These are phyloP conservation scores for Australoheros scitulus DNA, from an alignment of 2,113 vertebrate genomes.

Conservation along the genomic window DNA sequence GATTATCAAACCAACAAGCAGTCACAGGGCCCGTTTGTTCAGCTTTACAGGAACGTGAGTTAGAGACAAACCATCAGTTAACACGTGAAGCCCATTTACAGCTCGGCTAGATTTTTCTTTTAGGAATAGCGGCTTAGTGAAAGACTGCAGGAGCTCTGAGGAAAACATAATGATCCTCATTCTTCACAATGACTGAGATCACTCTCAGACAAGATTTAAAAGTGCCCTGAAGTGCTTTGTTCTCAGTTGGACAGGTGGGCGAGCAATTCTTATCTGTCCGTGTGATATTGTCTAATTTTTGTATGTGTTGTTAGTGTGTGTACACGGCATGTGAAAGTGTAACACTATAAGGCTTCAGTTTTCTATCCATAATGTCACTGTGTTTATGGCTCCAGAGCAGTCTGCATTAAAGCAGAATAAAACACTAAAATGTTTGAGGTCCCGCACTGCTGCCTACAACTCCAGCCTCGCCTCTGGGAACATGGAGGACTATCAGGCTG, in stretches of 20 bases:
- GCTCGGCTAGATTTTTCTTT: conserved; percentile 14
- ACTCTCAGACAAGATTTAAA: conserved; percentile 17
- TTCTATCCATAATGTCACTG: background rate
- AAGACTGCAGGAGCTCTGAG: conserved; percentile 26
- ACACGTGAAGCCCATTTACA: conserved; percentile 35
- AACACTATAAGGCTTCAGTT: background rate
- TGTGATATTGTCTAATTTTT: conserved; percentile 13
- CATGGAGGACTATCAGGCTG: no score
- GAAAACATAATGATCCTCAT: conserved; percentile 32
- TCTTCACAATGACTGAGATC: conserved; percentile 33
- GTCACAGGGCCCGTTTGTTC: conserved; percentile 40
- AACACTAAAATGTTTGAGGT: background rate
- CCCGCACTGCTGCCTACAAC: no score
- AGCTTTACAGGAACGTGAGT: conserved; percentile 13
- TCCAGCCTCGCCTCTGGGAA: no score
- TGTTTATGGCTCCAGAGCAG: background rate
- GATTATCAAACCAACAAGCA: conserved; percentile 21
- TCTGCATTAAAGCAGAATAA: background rate
- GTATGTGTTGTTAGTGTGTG: background rate
- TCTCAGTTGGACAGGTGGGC: conserved; percentile 26
- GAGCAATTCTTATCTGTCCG: conserved; percentile 17
- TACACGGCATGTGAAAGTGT: background rate
- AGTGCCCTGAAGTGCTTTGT: conserved; percentile 28
- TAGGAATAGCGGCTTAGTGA: background rate
- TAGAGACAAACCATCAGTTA: conserved; percentile 40